Evolutionary conservation across 1,140 invertebrate species (phyloP).

Genomic region (Armadillidium nasatum): DNA sequence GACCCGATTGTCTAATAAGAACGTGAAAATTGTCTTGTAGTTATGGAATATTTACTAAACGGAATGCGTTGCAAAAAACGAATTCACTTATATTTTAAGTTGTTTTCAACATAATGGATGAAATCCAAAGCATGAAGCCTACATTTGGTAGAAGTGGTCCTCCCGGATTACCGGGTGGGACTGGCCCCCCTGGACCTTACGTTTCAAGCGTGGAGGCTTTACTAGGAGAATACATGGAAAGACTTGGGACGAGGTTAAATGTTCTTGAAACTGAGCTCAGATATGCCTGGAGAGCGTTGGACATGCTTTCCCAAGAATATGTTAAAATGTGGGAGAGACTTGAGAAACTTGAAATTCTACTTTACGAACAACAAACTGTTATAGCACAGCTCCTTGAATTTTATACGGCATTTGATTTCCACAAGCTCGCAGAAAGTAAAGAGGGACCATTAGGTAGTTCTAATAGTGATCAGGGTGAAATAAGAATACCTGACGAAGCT

Average conservation of each 20-base stretch:
- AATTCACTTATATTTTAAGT: no score
- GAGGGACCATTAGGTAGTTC: conserved; percentile 46
- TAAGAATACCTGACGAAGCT: conserved; percentile 66
- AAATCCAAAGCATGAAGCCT: background rate
- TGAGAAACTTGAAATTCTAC: conserved; percentile 80
- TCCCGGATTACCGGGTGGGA: background rate
- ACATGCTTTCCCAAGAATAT: conserved; percentile 84
- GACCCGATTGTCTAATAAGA: no score
- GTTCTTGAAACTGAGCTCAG: conserved; percentile 83
- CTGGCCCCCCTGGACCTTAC: conserved; percentile 27
- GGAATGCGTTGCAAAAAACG: no score
- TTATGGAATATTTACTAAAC: no score
- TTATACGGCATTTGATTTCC: conserved; percentile 52
- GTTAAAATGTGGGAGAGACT: conserved; percentile 89
- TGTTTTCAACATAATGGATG: background rate
- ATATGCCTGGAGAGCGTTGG: conserved; percentile 84
- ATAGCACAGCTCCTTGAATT: conserved; percentile 80
- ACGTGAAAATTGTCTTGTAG: no score
- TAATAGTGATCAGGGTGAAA: conserved; percentile 16
- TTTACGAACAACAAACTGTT: conserved; percentile 85
- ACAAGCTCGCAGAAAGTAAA: conserved; percentile 44
- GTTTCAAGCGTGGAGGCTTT: conserved; percentile 48
- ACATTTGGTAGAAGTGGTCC: background rate
- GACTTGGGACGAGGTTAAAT: conserved; percentile 73
- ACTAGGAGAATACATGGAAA: conserved; percentile 81